A percentile compares a stretch with the other conserved stretches of the same genome.
phyloP scores from a whole-genome alignment of 2,797 vertebrate genomes.

The Morelia viridis region DNA sequence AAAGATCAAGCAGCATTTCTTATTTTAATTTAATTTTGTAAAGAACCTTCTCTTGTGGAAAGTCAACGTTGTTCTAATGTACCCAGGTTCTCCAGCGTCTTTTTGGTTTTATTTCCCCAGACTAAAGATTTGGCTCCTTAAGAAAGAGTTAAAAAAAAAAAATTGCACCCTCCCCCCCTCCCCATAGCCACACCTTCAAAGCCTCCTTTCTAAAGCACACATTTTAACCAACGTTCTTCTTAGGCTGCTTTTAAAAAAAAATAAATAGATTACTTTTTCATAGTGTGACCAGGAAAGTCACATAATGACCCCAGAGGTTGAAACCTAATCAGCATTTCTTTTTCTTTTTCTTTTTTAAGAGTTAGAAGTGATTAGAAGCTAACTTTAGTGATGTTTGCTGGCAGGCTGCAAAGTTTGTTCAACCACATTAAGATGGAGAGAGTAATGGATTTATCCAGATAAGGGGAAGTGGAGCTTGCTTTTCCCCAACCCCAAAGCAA shows the following conservation, averaged over 20 bases:
- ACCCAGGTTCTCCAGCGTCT: neutral
- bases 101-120: neutral
- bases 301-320: slow-evolving; percentile 76
- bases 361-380: slow-evolving; percentile 73
- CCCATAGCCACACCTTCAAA: slow-evolving; percentile 51
- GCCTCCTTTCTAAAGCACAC: slow-evolving; percentile 71
- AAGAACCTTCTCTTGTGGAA: slow-evolving; percentile 37
- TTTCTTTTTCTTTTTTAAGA: slow-evolving; percentile 73
- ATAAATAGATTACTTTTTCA: slow-evolving; percentile 76
- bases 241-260: slow-evolving; percentile 66
- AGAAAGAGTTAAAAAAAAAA: slow-evolving; percentile 59
- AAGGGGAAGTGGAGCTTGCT: slow-evolving; percentile 70
- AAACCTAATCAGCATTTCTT: slow-evolving; percentile 73
- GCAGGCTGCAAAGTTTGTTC: slow-evolving; percentile 74
- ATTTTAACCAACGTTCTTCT: slow-evolving; percentile 70
- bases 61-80: neutral
- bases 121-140: slow-evolving; percentile 22
- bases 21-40: neutral
- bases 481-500: slow-evolving; percentile 66
- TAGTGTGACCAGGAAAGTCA: slow-evolving; percentile 77
- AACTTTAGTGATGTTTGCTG: slow-evolving; percentile 75
- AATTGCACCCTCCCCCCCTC: slow-evolving; percentile 52
- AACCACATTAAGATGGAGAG: slow-evolving; percentile 77
- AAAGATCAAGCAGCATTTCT: slow-evolving; percentile 34
- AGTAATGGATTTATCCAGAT: slow-evolving; percentile 81